A percentile compares a stretch with the other conserved stretches of the same genome.
Conservation (phyloP, 2,888 invertebrate species). For the Drosophila fungiperda region DNA sequence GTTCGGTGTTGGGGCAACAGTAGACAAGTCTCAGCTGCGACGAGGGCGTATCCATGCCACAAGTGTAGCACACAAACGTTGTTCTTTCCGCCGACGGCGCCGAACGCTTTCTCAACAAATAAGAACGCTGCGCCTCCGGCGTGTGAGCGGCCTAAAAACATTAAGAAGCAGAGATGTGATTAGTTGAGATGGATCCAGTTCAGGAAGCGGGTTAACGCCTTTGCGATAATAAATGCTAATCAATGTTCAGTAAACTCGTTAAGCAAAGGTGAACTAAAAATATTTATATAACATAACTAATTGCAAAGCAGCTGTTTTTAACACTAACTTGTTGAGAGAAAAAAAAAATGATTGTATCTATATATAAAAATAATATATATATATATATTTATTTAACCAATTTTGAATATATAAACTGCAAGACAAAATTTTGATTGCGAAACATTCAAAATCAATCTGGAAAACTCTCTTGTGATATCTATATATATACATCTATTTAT, state of each 20-base stretch:
- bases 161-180: not conserved
- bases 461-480: not conserved
- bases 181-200: slow-evolving; percentile 19
- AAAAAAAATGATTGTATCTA: too few species aligned
- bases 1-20: slow-evolving; percentile 93
- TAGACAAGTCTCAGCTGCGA: slow-evolving; percentile 93
- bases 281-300: not conserved
- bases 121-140: slow-evolving; percentile 91
- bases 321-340: not conserved
- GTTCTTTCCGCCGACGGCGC: slow-evolving; percentile 88
- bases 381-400: too few species aligned
- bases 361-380: too few species aligned
- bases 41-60: slow-evolving; percentile 92
- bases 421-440: not conserved
- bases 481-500: not conserved
- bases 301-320: not conserved
- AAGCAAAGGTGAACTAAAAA: not conserved
- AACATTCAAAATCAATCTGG: not conserved
- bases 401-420: too few species aligned
- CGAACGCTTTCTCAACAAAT: slow-evolving; percentile 92
- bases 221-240: slow-evolving; percentile 31
- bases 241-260: slow-evolving; percentile 23
- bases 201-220: slow-evolving; percentile 20
- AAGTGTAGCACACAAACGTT: slow-evolving; percentile 95
- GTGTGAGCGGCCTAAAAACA: slow-evolving; percentile 88